A percentile compares a stretch with the other conserved stretches of the same genome.
phyloP scores from a whole-genome alignment of 2,113 vertebrate species.

The Delphinapterus leucas region DNA sequence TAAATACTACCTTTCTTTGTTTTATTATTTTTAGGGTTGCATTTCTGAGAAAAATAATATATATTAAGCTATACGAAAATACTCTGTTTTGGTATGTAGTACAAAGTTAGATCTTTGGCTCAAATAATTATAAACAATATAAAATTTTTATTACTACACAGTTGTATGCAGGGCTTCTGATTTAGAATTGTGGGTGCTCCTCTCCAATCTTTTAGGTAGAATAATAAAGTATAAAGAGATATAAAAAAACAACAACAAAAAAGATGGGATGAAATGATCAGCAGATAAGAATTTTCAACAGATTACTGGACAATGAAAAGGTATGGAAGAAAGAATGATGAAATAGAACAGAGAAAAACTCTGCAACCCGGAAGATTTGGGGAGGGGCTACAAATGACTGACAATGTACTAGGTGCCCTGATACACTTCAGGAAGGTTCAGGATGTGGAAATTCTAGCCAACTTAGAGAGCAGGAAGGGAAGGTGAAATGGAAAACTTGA shows the following conservation, averaged over 20 bases:
- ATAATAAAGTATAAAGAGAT: neutral
- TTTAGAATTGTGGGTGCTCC: neutral
- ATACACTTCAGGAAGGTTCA: neutral
- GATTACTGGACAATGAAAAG: neutral
- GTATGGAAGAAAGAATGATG: neutral
- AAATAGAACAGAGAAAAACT: neutral
- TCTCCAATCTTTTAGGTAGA: neutral
- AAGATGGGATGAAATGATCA: neutral
- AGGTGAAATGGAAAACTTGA: neutral
- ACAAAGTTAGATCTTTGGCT: neutral
- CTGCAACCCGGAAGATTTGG: neutral
- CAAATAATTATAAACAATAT: neutral
- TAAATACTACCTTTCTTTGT: neutral
- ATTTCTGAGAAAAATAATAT: neutral
- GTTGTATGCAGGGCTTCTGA: neutral
- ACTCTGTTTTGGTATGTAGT: neutral
- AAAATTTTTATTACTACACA: neutral
- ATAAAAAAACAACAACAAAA: neutral
- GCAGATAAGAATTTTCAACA: neutral
- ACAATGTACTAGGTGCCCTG: neutral
- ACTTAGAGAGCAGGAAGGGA: neutral
- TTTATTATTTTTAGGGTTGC: neutral
- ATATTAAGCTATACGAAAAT: neutral
- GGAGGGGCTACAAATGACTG: neutral
- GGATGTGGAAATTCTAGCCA: neutral